Conservation (phyloP, 2,113 vertebrate species). For the Hymenochirus boettgeri region DNA sequence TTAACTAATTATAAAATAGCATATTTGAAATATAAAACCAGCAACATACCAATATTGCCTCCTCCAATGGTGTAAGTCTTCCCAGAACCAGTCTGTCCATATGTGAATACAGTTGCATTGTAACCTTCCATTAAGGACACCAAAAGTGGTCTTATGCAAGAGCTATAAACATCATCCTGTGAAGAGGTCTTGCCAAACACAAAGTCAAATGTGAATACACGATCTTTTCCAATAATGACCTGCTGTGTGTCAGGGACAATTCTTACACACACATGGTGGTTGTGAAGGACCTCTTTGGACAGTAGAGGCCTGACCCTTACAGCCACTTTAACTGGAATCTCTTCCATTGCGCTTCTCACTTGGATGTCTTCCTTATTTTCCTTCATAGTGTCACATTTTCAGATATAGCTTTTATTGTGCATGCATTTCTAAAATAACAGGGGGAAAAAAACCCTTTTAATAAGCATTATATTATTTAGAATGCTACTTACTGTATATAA, state of each 20-base stretch:
- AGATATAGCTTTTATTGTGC: too few relatives aligned
- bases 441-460: too few relatives aligned
- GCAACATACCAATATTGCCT: conserved; percentile 67
- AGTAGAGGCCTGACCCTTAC: conserved; percentile 83
- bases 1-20: too few relatives aligned
- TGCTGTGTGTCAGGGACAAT: conserved; percentile 68
- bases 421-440: too few relatives aligned
- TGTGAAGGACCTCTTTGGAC: conserved; percentile 75
- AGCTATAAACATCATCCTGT: conserved; percentile 77
- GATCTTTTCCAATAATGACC: conserved; percentile 73
- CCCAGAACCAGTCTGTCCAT: conserved; percentile 89
- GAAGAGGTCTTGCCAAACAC: conserved; percentile 76
- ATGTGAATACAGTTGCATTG: conserved; percentile 86
- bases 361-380: neutral
- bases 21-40: too few relatives aligned
- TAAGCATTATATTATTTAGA: too few relatives aligned
- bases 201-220: conserved; percentile 80
- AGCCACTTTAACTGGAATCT: conserved; percentile 80
- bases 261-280: conserved; percentile 75
- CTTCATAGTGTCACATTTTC: too few relatives aligned
- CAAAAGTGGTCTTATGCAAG: conserved; percentile 77
- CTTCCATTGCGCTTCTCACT: conserved; percentile 63
- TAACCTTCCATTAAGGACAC: conserved; percentile 72
- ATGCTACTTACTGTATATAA: too few relatives aligned
- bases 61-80: conserved; percentile 86